These are phyloP conservation scores for Nomia melanderi DNA, from an alignment of 1,140 invertebrate genomes.

Conservation along the genomic window DNA sequence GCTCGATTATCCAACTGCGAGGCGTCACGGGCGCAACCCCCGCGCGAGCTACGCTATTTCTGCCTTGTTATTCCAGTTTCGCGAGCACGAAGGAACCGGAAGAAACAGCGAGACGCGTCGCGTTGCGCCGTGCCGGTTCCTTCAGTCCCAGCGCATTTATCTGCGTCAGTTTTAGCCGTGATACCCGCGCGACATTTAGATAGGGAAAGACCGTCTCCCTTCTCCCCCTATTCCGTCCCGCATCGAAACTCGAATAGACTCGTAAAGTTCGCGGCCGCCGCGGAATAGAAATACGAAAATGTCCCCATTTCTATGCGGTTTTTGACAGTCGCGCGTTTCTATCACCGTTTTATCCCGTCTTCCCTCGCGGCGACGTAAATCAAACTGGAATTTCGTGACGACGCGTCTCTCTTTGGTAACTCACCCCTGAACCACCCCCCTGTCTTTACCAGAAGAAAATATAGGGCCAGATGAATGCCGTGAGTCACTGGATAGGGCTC, in stretches of 20 bases:
- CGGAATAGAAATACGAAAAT: constrained; percentile 37
- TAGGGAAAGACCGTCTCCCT: constrained; percentile 19
- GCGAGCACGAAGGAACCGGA: constrained; percentile 23
- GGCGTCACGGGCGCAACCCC: neutral
- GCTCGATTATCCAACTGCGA: neutral
- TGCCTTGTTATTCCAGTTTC: constrained; percentile 16
- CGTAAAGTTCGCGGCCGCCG: constrained; percentile 30
- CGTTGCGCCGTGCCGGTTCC: neutral
- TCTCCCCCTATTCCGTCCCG: no score
- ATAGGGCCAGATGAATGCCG: neutral
- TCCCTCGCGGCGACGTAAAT: constrained; percentile 27
- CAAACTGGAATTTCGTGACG: constrained; percentile 21
- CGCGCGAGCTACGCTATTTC: neutral
- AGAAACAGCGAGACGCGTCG: neutral
- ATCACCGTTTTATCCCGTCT: constrained; percentile 33
- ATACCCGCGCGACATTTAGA: constrained; percentile 30
- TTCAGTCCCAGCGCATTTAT: constrained; percentile 17
- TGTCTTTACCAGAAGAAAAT: neutral
- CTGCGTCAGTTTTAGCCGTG: constrained; percentile 38
- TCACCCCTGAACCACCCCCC: neutral
- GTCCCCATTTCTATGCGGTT: constrained; percentile 50
- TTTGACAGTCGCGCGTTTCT: constrained; percentile 28
- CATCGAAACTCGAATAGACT: constrained; percentile 47
- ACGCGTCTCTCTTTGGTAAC: neutral
- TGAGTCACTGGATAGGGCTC: neutral